Percentiles rank a stretch among this genome's conserved stretches.
Conservation (phyloP, 2,888 invertebrate species). For the Phaedon cochleariae region DNA sequence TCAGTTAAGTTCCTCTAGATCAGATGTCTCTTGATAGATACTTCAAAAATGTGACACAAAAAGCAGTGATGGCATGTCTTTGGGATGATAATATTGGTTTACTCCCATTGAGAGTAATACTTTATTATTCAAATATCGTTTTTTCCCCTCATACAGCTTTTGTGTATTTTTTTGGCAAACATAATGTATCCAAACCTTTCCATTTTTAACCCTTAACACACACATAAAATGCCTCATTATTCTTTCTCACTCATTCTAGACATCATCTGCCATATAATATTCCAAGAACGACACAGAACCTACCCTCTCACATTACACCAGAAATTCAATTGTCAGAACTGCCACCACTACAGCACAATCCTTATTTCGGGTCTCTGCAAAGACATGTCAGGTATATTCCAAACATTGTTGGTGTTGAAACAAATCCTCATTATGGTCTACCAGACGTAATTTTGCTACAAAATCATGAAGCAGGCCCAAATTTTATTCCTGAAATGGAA, state of each 20-base stretch:
- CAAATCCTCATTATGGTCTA: conserved; percentile 42
- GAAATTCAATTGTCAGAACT: conserved; percentile 54
- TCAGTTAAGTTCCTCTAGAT: too few relatives aligned
- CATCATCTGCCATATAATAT: conserved; percentile 57
- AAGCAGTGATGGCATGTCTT: too few relatives aligned
- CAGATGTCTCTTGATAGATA: too few relatives aligned
- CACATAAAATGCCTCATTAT: conserved; percentile 31
- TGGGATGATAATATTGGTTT: too few relatives aligned
- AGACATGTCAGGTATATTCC: conserved; percentile 34
- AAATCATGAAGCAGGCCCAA: conserved; percentile 48
- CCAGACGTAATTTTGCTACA: conserved; percentile 50
- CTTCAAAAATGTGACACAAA: too few relatives aligned
- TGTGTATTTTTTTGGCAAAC: too few relatives aligned
- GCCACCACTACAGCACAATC: conserved; percentile 37
- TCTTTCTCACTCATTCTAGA: conserved; percentile 55
- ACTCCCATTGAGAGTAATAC: too few relatives aligned
- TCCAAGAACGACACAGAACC: conserved; percentile 56
- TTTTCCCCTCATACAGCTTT: too few relatives aligned
- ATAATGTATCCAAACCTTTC: neutral
- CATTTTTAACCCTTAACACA: conserved; percentile 30
- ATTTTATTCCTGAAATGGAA: conserved; percentile 30
- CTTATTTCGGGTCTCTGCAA: conserved; percentile 46
- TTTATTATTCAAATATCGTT: too few relatives aligned
- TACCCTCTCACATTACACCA: conserved; percentile 44
- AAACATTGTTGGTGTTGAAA: conserved; percentile 31